Percentiles rank a stretch among this genome's conserved stretches.
phyloP scores from a whole-genome alignment of 2,888 invertebrate genomes.

The Pediacus dermestoides region DNA sequence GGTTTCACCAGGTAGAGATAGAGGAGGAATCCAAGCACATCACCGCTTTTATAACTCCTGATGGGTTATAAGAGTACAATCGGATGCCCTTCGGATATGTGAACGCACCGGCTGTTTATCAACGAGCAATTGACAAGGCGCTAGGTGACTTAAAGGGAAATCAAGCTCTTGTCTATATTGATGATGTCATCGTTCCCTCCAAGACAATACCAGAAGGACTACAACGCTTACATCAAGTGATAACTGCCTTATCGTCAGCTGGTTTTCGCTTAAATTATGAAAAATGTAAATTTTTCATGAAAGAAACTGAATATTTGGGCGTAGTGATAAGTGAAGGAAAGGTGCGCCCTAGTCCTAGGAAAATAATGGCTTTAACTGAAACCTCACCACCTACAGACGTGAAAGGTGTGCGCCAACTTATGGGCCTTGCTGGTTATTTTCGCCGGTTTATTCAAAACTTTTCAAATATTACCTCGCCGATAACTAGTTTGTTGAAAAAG shows the following conservation, averaged over 20 bases:
- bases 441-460: constrained; percentile 20
- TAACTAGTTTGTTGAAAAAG: constrained; percentile 19
- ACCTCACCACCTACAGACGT: constrained; percentile 31
- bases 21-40: constrained; percentile 28
- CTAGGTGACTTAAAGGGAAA: constrained; percentile 13
- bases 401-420: constrained; percentile 28
- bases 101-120: constrained; percentile 33
- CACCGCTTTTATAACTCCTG: constrained; percentile 36
- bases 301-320: neutral
- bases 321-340: neutral
- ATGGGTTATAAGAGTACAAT: constrained; percentile 36
- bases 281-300: neutral
- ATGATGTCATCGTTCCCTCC: constrained; percentile 27
- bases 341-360: constrained; percentile 30
- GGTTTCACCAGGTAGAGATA: constrained; percentile 39
- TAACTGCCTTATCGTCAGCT: neutral
- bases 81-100: constrained; percentile 38
- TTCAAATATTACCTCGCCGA: constrained; percentile 17
- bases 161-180: constrained; percentile 20
- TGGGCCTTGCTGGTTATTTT: constrained; percentile 23
- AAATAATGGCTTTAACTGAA: constrained; percentile 30
- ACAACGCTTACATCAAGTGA: neutral
- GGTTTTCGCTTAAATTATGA: neutral
- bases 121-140: constrained; percentile 16
- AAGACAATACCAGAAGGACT: constrained; percentile 18